A percentile compares a stretch with the other conserved stretches of the same genome.
phyloP scores from a whole-genome alignment of 2,888 invertebrate species.

The Pantelozetes paolii region DNA sequence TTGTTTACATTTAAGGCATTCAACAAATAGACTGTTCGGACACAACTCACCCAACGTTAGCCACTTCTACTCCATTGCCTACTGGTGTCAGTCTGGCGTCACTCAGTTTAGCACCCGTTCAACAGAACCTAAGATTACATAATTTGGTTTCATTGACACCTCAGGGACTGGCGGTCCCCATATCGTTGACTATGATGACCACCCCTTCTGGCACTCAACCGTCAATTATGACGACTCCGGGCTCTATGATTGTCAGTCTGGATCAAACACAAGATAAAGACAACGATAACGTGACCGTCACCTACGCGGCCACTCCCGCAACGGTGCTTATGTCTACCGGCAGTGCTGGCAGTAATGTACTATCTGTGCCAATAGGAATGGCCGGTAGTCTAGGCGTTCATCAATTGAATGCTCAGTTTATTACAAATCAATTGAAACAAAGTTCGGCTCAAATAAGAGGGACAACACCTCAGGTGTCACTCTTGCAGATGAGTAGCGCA shows the following conservation, averaged over 20 bases:
- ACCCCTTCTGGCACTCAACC: constrained; percentile 11
- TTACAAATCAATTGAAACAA: constrained; percentile 28
- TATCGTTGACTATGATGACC: constrained; percentile 40
- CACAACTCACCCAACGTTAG: not conserved
- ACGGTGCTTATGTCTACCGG: constrained; percentile 27
- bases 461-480: constrained; percentile 8
- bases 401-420: constrained; percentile 32
- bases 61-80: constrained; percentile 28
- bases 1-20: not conserved
- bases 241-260: constrained; percentile 22
- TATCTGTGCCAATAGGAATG: constrained; percentile 35
- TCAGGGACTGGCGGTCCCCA: constrained; percentile 38
- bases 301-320: constrained; percentile 16
- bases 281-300: constrained; percentile 12
- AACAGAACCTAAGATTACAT: constrained; percentile 37
- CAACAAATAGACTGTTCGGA: constrained; percentile 23
- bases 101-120: constrained; percentile 27
- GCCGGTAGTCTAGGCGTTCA: constrained; percentile 34
- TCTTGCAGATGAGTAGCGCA: constrained; percentile 16
- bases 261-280: not conserved
- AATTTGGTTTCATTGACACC: constrained; percentile 39
- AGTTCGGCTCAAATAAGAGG: constrained; percentile 2
- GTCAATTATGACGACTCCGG: constrained; percentile 15
- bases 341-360: constrained; percentile 26
- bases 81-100: constrained; percentile 34